phyloP scores from a whole-genome alignment of 2,888 invertebrate species.

The Diadegma fenestrale region DNA sequence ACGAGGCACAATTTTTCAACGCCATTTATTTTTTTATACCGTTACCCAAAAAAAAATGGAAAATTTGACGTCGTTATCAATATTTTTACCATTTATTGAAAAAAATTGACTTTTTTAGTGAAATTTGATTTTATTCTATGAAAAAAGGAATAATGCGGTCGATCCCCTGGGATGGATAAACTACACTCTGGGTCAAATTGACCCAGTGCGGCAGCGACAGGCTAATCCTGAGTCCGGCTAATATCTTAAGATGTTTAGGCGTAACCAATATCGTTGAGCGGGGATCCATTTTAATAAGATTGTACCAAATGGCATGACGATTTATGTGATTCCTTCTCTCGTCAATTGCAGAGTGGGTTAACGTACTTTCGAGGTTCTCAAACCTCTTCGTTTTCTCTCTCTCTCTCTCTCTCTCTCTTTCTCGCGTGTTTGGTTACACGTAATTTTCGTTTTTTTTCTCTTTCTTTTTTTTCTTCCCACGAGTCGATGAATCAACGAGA shows the following conservation, averaged over 20 bases:
- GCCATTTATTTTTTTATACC: neutral
- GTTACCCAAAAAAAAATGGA: neutral
- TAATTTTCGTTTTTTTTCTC: conserved; percentile 27
- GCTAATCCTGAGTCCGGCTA: neutral
- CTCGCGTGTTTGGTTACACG: conserved; percentile 38
- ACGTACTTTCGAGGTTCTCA: conserved; percentile 56
- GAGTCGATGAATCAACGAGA: conserved; percentile 61
- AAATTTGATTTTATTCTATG: no score
- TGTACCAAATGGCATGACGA: neutral
- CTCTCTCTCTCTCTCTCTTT: conserved; percentile 28
- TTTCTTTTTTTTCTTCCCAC: conserved; percentile 57
- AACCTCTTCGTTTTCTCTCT: conserved; percentile 10
- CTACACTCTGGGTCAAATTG: no score
- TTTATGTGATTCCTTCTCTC: neutral
- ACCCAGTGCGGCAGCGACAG: no score
- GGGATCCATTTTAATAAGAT: neutral
- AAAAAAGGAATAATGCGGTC: no score
- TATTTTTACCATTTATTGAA: no score
- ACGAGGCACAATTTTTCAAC: neutral
- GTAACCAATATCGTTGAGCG: no score
- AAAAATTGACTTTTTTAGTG: no score
- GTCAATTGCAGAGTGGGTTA: conserved; percentile 45
- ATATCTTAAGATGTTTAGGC: neutral
- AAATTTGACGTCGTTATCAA: neutral
- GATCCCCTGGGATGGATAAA: no score